Percentiles rank a stretch among this genome's conserved stretches.
Conservation (phyloP, 2,888 invertebrate species). For the Chromoteleia sp. region DNA sequence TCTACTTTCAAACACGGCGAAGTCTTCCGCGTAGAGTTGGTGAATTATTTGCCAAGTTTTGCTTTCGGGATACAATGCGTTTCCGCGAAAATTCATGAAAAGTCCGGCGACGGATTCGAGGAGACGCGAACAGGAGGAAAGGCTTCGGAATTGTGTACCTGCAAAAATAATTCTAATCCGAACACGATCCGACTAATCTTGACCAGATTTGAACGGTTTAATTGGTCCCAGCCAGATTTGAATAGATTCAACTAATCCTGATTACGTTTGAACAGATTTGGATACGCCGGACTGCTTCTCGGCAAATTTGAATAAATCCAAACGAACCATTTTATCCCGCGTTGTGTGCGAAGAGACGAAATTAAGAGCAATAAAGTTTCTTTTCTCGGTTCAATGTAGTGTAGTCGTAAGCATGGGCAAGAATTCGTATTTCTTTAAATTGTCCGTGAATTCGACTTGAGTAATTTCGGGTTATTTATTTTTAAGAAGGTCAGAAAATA, state of each 20-base stretch:
- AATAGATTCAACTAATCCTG: conserved; percentile 40
- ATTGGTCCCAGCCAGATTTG: conserved; percentile 35
- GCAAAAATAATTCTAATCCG: conserved; percentile 16
- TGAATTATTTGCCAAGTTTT: conserved; percentile 52
- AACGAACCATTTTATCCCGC: no score
- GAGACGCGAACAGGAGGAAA: conserved; percentile 1
- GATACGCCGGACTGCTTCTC: neutral
- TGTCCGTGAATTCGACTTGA: neutral
- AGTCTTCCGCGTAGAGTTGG: conserved; percentile 24
- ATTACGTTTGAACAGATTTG: conserved; percentile 16
- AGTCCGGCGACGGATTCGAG: conserved; percentile 11
- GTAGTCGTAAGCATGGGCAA: no score
- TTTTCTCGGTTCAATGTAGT: no score
- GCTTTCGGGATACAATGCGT: conserved; percentile 33
- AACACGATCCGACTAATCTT: conserved; percentile 2
- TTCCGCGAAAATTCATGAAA: conserved; percentile 27
- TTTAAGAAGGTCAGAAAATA: conserved; percentile 24
- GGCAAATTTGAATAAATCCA: conserved; percentile 8
- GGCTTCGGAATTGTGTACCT: neutral
- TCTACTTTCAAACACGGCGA: conserved; percentile 32
- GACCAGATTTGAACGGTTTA: conserved; percentile 25
- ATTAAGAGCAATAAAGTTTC: no score
- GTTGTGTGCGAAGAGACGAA: no score
- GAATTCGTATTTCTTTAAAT: no score
- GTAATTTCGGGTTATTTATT: conserved; percentile 13